Base-by-base conservation (phyloP, 2,888 invertebrate species). In the Mesorhabditis spiculigera region DNA sequence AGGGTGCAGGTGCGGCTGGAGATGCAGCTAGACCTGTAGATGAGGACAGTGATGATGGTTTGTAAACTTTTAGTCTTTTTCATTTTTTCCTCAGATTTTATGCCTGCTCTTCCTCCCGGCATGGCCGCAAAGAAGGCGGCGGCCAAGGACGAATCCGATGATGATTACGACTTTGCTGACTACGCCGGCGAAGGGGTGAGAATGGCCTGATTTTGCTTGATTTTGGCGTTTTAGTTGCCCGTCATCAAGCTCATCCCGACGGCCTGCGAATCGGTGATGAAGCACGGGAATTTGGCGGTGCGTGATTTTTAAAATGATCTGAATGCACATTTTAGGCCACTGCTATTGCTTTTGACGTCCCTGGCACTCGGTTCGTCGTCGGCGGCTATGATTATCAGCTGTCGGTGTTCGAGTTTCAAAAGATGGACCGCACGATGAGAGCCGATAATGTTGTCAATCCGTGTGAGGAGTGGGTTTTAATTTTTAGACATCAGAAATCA, bases 331-430 rank as follows among this genome's bases (percentile, higher is more conserved):
- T 50, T 50, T 50, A 80, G 85, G 86, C 89, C 0, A 91, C 94
- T 4, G 95, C 95, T 0, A 87, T 98, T 3, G 91, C 93, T 0
- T 91, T 94, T 0, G 98, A 98, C 87, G 93, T 95, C 0, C 93
- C 95, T 2, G 98, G 97, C 0, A 94, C 95, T 0, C 89, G 97
- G 0, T 86, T 93, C 61, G 91, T 93, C 0, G 92, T 93, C 0
- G 98, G 98, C 0, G 94, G 95, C 0, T 91, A 93, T 43, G 97
- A 98, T 87, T 98, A 95, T 67, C 69, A 72, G 79, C 92, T 98
- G 3, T 92, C 92, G 68, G 93, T 98, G 81, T 98, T 95, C 95
- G 98, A 99, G 86, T 98, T 98, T 89, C 93, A 95, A 74, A 97
- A 96, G 4, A 97, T 98, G 95, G 95, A 97, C 86, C 91, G 75